Conservation (phyloP, 2,888 invertebrate genomes). For the Archips crataeganus region DNA sequence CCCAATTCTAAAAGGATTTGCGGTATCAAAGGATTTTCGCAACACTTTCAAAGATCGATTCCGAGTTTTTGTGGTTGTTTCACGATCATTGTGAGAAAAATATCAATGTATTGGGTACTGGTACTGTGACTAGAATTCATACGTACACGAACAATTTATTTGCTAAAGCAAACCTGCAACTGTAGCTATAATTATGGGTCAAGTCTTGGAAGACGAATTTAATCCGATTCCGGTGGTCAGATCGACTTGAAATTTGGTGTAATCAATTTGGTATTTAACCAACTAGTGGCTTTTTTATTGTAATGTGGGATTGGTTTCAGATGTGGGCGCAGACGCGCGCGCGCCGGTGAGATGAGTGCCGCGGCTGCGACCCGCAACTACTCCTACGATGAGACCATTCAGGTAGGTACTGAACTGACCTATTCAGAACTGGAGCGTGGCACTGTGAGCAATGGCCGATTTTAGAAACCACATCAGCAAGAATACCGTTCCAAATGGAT, state of each 20-base stretch:
- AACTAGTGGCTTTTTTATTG: background rate
- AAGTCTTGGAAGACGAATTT: no score
- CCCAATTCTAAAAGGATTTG: slow-evolving; percentile 62
- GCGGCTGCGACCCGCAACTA: slow-evolving; percentile 72
- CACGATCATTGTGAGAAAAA: background rate
- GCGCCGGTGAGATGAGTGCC: slow-evolving; percentile 77
- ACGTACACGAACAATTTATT: no score
- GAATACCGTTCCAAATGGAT: no score
- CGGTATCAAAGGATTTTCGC: slow-evolving; percentile 44
- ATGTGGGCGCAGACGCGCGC: slow-evolving; percentile 70
- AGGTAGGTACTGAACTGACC: slow-evolving; percentile 56
- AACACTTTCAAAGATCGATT: background rate
- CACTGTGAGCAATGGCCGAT: background rate
- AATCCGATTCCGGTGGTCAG: no score
- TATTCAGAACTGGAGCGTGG: background rate
- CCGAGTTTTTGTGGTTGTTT: background rate
- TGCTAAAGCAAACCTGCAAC: no score
- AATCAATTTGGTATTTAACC: no score
- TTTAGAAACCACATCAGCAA: no score
- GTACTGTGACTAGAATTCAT: no score
- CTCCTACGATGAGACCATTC: slow-evolving; percentile 81
- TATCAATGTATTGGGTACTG: no score
- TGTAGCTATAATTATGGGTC: no score
- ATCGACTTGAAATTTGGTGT: no score
- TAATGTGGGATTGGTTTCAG: slow-evolving; percentile 52